Conservation (phyloP, 2,797 vertebrate species). For the Rhinogobio ventralis region DNA sequence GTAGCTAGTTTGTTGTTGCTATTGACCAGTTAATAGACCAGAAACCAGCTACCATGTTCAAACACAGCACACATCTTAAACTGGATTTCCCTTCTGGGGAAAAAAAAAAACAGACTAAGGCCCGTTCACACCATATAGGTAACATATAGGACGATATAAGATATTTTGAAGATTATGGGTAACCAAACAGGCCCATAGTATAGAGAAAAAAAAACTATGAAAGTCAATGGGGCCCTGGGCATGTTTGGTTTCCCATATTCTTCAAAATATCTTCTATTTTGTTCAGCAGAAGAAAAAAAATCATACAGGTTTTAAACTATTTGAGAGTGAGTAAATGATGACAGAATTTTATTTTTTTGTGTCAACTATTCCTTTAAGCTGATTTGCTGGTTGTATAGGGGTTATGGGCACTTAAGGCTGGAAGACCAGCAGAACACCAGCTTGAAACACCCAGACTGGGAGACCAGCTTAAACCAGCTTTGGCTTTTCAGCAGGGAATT, state of each 20-base stretch:
- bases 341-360: neutral
- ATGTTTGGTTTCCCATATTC: neutral
- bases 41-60: neutral
- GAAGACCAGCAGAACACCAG: neutral
- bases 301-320: neutral
- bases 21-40: neutral
- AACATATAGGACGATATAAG: neutral
- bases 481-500: neutral
- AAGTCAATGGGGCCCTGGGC: neutral
- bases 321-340: neutral
- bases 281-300: neutral
- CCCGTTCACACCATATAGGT: neutral
- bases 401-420: neutral
- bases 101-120: neutral
- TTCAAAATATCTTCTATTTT: no score
- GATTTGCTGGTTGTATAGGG: neutral
- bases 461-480: neutral
- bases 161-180: neutral
- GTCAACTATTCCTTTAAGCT: neutral
- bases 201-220: neutral
- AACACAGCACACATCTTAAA: neutral
- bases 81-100: neutral
- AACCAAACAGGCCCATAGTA: no score
- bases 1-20: neutral
- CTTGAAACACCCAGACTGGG: neutral